phyloP scores from a whole-genome alignment of 2,113 vertebrate species.

The Terrapene triunguis region DNA sequence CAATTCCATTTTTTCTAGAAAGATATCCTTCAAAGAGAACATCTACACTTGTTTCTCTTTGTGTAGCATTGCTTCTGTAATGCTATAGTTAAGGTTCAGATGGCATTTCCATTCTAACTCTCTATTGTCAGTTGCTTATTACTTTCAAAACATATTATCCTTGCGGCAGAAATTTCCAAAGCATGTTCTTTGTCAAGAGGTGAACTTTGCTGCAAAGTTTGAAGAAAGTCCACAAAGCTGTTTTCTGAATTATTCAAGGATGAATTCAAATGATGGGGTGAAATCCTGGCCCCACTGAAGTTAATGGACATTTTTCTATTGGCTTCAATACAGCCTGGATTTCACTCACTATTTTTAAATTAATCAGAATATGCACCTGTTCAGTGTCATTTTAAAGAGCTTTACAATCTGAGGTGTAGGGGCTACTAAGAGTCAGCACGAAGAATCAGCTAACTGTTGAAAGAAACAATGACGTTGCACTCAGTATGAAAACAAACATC shows the following conservation, averaged over 20 bases:
- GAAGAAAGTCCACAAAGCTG: neutral
- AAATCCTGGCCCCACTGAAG: neutral
- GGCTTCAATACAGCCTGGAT: neutral
- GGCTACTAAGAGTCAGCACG: neutral
- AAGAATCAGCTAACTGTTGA: constrained; percentile 5
- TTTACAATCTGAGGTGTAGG: constrained; percentile 1
- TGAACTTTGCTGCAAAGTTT: neutral
- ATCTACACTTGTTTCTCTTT: neutral
- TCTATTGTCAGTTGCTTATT: neutral
- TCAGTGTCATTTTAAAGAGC: neutral
- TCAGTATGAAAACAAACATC: constrained; percentile 59
- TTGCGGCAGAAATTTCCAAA: neutral
- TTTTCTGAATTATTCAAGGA: neutral
- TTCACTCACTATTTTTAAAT: constrained; percentile 30
- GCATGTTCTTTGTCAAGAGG: neutral
- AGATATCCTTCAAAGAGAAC: neutral
- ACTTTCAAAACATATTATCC: neutral
- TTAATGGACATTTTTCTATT: neutral
- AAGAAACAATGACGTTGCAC: neutral
- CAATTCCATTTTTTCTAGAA: neutral
- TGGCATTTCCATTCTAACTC: neutral
- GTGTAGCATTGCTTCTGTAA: neutral
- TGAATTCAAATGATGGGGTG: neutral
- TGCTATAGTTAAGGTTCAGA: neutral
- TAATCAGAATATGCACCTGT: constrained; percentile 5